A percentile compares a stretch with the other conserved stretches of the same genome.
phyloP scores from a whole-genome alignment of 2,113 vertebrate species.

The Takifugu bimaculatus region DNA sequence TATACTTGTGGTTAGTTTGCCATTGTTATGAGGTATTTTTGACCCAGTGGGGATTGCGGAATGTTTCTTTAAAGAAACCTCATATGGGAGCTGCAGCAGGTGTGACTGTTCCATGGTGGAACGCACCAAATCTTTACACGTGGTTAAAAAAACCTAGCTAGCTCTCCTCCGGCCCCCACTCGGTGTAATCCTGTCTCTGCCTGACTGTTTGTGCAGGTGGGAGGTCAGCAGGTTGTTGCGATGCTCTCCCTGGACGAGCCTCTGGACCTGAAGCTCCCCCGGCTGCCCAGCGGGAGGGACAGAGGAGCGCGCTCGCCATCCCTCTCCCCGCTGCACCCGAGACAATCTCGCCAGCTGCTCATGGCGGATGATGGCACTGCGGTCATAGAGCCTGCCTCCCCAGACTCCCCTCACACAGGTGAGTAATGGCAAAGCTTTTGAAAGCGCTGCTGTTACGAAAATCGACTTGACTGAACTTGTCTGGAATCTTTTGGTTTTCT shows the following conservation, averaged over 20 bases:
- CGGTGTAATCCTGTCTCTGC: slow-evolving; percentile 11
- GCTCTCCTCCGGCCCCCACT: not conserved
- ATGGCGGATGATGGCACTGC: slow-evolving; percentile 78
- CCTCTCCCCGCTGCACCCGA: slow-evolving; percentile 61
- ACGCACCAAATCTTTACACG: not conserved
- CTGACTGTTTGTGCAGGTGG: slow-evolving; percentile 60
- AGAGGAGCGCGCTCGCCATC: slow-evolving; percentile 49
- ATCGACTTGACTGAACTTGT: too few relatives aligned
- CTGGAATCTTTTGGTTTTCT: too few relatives aligned
- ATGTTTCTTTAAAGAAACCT: slow-evolving; percentile 24
- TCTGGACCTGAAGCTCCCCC: slow-evolving; percentile 92
- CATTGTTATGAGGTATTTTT: slow-evolving; percentile 42
- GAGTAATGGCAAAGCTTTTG: slow-evolving; percentile 12
- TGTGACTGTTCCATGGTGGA: slow-evolving; percentile 15
- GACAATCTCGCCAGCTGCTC: slow-evolving; percentile 72
- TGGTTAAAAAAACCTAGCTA: slow-evolving; percentile 1
- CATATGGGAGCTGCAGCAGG: slow-evolving; percentile 37
- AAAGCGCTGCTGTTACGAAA: too few relatives aligned
- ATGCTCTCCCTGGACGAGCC: slow-evolving; percentile 98
- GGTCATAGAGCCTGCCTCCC: slow-evolving; percentile 75
- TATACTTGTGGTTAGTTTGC: slow-evolving; percentile 38
- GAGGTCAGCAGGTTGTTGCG: slow-evolving; percentile 53
- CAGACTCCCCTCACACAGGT: slow-evolving; percentile 78
- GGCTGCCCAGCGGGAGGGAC: slow-evolving; percentile 76
- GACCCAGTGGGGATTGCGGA: slow-evolving; percentile 30